phyloP scores from a whole-genome alignment of 2,797 vertebrate genomes.

The Heteromormyrus szaboi region DNA sequence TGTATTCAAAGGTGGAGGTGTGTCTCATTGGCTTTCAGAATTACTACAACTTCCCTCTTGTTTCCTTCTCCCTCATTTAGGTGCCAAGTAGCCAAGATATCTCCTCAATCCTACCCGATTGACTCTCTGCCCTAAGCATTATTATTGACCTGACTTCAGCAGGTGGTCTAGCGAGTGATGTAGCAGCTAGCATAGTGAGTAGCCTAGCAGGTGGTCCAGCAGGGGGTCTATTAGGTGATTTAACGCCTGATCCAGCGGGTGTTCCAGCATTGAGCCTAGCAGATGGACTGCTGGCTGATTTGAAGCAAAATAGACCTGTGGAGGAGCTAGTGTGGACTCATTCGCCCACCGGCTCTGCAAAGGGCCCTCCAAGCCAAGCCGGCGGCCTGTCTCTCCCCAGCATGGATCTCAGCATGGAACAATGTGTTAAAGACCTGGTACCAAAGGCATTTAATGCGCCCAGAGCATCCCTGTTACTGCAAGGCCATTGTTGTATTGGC shows the following conservation, averaged over 20 bases:
- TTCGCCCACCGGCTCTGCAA: neutral
- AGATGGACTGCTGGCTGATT: neutral
- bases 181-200: constrained; percentile 57
- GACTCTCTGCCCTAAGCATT: neutral
- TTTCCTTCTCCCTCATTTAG: constrained; percentile 22
- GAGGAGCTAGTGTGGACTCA: neutral
- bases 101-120: neutral
- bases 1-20: constrained; percentile 19
- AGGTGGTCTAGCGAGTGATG: neutral
- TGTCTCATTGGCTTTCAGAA: neutral
- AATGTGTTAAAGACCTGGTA: neutral
- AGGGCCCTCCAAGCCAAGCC: neutral
- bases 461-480: neutral
- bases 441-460: neutral
- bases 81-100: neutral
- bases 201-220: constrained; percentile 60
- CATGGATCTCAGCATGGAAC: neutral
- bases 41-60: neutral
- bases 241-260: neutral
- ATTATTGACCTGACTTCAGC: neutral
- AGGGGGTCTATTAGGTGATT: neutral
- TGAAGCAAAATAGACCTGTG: neutral
- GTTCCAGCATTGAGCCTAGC: neutral
- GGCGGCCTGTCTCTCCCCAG: neutral
- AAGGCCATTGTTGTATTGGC: neutral